Conservation (phyloP, 64 coral and sea anemone species). For the Exaiptasia diaphana region DNA sequence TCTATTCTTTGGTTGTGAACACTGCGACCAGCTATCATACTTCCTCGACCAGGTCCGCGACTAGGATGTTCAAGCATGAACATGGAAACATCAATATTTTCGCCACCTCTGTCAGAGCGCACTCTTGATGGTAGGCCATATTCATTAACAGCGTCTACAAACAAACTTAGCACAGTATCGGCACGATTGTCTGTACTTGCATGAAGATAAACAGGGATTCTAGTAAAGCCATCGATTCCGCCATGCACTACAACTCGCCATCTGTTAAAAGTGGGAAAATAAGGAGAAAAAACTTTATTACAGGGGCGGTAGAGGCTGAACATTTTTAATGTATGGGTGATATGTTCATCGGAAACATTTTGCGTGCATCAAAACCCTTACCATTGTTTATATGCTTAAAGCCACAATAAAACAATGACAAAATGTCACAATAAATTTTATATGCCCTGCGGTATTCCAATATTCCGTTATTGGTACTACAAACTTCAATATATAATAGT, state of each 20-base stretch:
- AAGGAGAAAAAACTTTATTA: too few species aligned
- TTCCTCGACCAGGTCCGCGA: conserved; percentile 41
- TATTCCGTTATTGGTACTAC: too few species aligned
- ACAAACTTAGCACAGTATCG: conserved; percentile 24
- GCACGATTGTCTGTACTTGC: not conserved
- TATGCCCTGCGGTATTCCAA: too few species aligned
- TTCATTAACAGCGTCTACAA: conserved; percentile 9
- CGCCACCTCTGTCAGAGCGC: conserved; percentile 39
- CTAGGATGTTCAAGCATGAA: conserved; percentile 37
- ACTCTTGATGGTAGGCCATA: conserved; percentile 60
- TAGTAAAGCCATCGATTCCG: conserved; percentile 38
- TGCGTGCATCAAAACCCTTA: too few species aligned
- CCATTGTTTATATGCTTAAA: too few species aligned
- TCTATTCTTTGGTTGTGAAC: conserved; percentile 54
- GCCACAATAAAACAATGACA: too few species aligned
- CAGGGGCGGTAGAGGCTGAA: too few species aligned
- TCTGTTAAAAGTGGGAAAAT: too few species aligned
- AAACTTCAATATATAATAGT: too few species aligned
- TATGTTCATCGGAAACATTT: too few species aligned
- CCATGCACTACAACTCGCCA: conserved; percentile 44
- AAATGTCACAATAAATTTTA: too few species aligned
- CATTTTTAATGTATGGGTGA: too few species aligned
- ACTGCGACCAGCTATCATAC: conserved; percentile 38
- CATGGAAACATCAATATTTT: conserved; percentile 39
- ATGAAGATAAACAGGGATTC: conserved; percentile 5